Evolutionary conservation across 2,888 invertebrate species (phyloP), one percentile per base, ranked within the genome.

Genomic region (Ptychoptera albimana): DNA sequence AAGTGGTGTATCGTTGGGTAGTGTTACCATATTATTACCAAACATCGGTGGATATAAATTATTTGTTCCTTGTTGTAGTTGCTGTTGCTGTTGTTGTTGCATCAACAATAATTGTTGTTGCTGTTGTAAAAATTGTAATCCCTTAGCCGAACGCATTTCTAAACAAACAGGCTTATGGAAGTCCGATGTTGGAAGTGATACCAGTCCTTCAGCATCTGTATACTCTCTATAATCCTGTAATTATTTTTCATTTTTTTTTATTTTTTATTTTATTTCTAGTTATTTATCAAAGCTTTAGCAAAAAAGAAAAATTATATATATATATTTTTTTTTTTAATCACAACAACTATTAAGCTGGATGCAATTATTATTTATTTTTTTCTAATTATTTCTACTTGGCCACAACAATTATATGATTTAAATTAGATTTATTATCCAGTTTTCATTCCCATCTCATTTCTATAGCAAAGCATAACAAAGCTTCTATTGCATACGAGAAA

Each of bases 121-220:
- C 53, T 42, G 51, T 47, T 43, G 51, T 43, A 40, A 46, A 46
- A 54, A 52, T 39, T 58, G 50, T 13, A 57, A 51, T 15, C 59
- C 51, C 54, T 54, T 54, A 39, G 82, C 61, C 50, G 76, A 73
- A 52, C 77, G 77, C 73, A 86, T 75, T 66, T 87, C 86, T 54
- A 84, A 74, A 61, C 84, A 85, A 53, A 87, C 78, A 38, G 85
- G 84, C 59, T 79, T 81, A 51, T 82, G 79, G 65, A 85, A 77
- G 66, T 88, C 87, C 55, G 84, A 85, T 49, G 86, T 86, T 48
- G 84, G 71, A 67, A 85, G 74, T 50, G 87, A 83, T 80, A 88
- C 86, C 57, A 87, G 72, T 62, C 83, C 83, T 70, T 88, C 88
- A 48, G 88, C 86, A 68, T 88, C 88, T 62, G 85, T 82, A 72